Evolutionary conservation across 2,797 vertebrate genomes (phyloP).

Genomic region (Loris lydekkerianus): DNA sequence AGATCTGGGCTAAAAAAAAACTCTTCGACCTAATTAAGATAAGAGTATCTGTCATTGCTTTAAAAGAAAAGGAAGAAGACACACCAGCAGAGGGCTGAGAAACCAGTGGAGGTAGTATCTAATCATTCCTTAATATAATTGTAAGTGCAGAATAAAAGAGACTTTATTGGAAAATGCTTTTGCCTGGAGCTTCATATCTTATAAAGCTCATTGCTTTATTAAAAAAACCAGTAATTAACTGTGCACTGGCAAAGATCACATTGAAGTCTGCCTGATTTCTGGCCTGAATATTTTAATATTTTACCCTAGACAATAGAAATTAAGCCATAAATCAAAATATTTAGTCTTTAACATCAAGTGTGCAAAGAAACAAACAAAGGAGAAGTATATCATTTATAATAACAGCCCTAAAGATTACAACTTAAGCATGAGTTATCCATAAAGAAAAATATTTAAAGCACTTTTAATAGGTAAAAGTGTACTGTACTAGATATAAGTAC

Average conservation of each 20-base stretch:
- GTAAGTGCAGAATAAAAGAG: constrained; percentile 17
- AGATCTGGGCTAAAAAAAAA: neutral
- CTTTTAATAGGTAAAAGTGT: neutral
- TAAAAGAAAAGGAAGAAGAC: constrained; percentile 39
- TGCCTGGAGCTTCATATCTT: neutral
- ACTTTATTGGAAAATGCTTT: constrained; percentile 34
- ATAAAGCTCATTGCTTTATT: neutral
- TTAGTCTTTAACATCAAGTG: constrained; percentile 25
- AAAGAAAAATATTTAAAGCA: constrained; percentile 50
- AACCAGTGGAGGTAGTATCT: neutral
- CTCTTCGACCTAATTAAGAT: neutral
- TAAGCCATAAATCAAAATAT: constrained; percentile 30
- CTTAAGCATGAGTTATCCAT: neutral
- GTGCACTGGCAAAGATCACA: constrained; percentile 12
- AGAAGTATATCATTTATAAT: neutral
- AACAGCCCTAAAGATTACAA: constrained; percentile 11
- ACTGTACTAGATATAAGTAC: neutral
- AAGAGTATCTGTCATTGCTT: neutral
- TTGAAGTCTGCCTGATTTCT: neutral
- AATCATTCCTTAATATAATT: neutral
- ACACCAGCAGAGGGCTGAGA: constrained; percentile 24
- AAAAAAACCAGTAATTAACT: constrained; percentile 5
- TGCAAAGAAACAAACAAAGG: neutral
- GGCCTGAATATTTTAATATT: neutral
- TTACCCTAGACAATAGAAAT: neutral